Percentiles rank a stretch among this genome's conserved stretches.
phyloP scores from a whole-genome alignment of 2,888 invertebrate species.

The Strigamia transsilvanica region DNA sequence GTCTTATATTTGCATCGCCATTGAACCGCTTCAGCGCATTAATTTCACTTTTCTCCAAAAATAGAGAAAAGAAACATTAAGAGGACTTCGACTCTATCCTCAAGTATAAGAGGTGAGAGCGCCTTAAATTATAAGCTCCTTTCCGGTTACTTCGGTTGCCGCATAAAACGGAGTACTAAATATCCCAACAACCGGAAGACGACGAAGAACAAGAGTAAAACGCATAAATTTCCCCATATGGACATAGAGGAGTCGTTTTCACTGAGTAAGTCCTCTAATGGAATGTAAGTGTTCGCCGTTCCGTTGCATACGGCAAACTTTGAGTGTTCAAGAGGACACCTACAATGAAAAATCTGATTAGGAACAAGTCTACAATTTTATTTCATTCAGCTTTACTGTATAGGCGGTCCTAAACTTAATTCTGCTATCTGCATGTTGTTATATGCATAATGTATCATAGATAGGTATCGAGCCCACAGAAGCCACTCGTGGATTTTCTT shows the following conservation, averaged over 20 bases:
- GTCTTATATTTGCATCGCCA: neutral
- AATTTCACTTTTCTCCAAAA: constrained; percentile 1
- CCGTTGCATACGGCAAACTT: constrained; percentile 67
- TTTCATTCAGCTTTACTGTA: constrained; percentile 68
- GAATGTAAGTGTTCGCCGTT: constrained; percentile 73
- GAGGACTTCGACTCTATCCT: neutral
- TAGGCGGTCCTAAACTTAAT: constrained; percentile 74
- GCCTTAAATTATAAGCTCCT: neutral
- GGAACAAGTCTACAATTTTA: neutral
- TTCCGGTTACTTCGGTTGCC: constrained; percentile 58
- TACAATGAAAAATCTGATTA: constrained; percentile 60
- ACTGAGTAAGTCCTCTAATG: constrained; percentile 73
- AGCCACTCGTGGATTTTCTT: constrained; percentile 77
- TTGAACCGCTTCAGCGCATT: neutral
- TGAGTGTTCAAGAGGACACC: constrained; percentile 73
- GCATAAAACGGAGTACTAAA: constrained; percentile 71
- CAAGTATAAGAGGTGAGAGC: neutral
- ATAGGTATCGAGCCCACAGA: constrained; percentile 77
- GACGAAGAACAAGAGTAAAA: constrained; percentile 75
- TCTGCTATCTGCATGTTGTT: constrained; percentile 83
- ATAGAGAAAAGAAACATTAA: constrained; percentile 4
- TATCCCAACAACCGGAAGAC: constrained; percentile 78
- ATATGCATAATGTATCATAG: constrained; percentile 81
- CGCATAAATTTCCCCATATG: constrained; percentile 77
- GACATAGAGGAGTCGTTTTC: constrained; percentile 72